Base-by-base conservation (phyloP, 2,113 vertebrate species). In the Polyodon spathula region DNA sequence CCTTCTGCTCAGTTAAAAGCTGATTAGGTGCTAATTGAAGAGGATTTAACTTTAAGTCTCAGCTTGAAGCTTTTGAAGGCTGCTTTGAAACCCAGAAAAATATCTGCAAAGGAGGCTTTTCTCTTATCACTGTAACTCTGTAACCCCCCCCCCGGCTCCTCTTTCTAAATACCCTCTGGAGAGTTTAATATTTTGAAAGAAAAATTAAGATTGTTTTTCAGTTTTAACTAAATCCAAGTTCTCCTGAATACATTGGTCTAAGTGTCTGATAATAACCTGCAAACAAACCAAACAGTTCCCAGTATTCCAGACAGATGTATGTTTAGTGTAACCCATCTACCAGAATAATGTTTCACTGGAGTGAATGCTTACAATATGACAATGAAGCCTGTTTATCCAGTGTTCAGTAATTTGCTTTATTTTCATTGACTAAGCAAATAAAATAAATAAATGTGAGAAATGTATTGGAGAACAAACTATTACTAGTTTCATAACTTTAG, bases 91-190 rank as follows among this genome's bases (percentile, higher is more conserved):
- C 46, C n/a, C 46, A 5, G 11, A 4, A 12, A 2, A 50, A 4
- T 7, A n/a, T n/a, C n/a, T n/a, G n/a, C n/a, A 10, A n/a, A n/a
- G 11, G 6, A 43, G 42, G 42, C 46, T 71, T 59, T 59, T 64
- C 46, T 64, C 72, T 76, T 65, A 66, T 55, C 68, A 64, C 76
- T 62, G n/a, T n/a, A n/a, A n/a, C n/a, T n/a, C n/a, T n/a, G n/a
- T n/a, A n/a, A n/a, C n/a, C n/a, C n/a, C n/a, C n/a, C n/a, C n/a
- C n/a, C n/a, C n/a, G n/a, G n/a, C 27, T 27, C 27, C 27, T 27
- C 27, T 27, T 27, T 27, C 27, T 27, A 27, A 27, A 27, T n/a
- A n/a, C 6, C 46, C n/a, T 12, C 7, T 4, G 46, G 46, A n/a
- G n/a, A n/a, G n/a, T n/a, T n/a, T 27, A 27, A 3, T 27, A 2